phyloP scores from a whole-genome alignment of 2,888 invertebrate species.

The Drosophila sordidula region DNA sequence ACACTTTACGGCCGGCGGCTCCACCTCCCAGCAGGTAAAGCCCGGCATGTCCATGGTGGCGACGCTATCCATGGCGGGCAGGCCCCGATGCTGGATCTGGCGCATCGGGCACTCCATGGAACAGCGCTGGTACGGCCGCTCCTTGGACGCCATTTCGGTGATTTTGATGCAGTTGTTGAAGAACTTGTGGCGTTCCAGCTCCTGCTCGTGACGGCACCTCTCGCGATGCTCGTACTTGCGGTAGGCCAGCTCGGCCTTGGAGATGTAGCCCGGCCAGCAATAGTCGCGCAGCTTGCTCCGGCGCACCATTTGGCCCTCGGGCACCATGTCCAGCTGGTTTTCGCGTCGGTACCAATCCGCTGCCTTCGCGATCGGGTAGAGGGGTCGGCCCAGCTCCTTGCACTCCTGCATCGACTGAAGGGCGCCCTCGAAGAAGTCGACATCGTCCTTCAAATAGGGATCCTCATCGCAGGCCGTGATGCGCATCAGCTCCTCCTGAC shows the following conservation, averaged over 20 bases:
- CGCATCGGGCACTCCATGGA: constrained; percentile 20
- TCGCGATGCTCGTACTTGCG: constrained; percentile 62
- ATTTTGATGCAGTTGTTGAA: constrained; percentile 55
- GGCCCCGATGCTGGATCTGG: constrained; percentile 23
- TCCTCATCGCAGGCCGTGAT: constrained; percentile 47
- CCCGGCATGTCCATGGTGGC: constrained; percentile 17
- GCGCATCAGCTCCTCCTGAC: constrained; percentile 40
- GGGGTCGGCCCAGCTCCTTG: constrained; percentile 76
- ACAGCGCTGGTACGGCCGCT: constrained; percentile 45
- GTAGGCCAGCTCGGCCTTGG: constrained; percentile 62
- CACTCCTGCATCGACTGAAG: constrained; percentile 76
- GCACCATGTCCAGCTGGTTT: constrained; percentile 52
- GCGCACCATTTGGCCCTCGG: constrained; percentile 24
- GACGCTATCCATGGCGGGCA: constrained; percentile 22
- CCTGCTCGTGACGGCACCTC: constrained; percentile 43
- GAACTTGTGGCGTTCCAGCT: constrained; percentile 37
- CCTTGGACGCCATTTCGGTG: constrained; percentile 53
- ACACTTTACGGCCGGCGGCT: not conserved
- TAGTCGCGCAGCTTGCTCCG: constrained; percentile 50
- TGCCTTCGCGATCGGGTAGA: constrained; percentile 79
- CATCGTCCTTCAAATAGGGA: constrained; percentile 72
- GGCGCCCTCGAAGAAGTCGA: constrained; percentile 81
- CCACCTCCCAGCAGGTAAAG: not conserved
- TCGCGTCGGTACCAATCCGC: constrained; percentile 75
- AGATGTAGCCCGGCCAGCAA: constrained; percentile 65